A percentile compares a stretch with the other conserved stretches of the same genome.
Evolutionary conservation across 2,113 vertebrate species (phyloP).

Genomic region (Mobula birostris): DNA sequence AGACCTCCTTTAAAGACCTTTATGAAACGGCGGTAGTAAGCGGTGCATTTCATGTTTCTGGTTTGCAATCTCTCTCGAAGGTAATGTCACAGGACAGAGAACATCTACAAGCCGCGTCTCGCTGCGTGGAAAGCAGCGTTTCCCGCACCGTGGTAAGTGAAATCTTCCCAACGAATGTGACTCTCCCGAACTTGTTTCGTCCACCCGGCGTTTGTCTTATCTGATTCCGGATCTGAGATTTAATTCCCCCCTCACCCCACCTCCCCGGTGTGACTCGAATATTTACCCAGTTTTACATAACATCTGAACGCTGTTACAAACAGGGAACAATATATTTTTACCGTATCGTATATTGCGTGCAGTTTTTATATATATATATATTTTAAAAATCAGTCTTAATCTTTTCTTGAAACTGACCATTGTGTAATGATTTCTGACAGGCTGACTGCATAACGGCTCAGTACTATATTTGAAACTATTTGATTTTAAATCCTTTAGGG

Average conservation of each 20-base stretch:
- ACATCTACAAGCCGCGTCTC: constrained; percentile 67
- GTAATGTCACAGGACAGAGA: constrained; percentile 76
- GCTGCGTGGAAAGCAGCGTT: constrained; percentile 69
- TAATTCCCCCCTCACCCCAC: not conserved
- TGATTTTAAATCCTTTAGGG: not conserved
- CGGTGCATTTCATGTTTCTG: constrained; percentile 47
- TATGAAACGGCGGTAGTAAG: constrained; percentile 50
- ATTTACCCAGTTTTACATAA: no score
- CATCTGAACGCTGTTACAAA: not conserved
- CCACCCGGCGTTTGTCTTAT: not conserved
- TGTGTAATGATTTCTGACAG: not conserved
- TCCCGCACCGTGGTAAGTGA: constrained; percentile 76
- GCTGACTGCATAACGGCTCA: not conserved
- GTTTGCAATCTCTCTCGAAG: constrained; percentile 63
- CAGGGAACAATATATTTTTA: not conserved
- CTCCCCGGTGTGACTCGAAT: not conserved
- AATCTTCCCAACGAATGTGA: not conserved
- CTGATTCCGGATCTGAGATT: not conserved
- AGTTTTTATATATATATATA: no score
- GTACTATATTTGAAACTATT: not conserved
- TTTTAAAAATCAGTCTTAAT: no score
- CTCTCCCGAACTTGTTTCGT: not conserved
- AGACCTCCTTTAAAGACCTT: constrained; percentile 52
- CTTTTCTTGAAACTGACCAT: not conserved
- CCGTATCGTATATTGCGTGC: not conserved